Evolutionary conservation across 92 coral and sea anemone species (phyloP), one percentile per base, ranked within the genome.

Genomic region (Epizoanthus rinbou): DNA sequence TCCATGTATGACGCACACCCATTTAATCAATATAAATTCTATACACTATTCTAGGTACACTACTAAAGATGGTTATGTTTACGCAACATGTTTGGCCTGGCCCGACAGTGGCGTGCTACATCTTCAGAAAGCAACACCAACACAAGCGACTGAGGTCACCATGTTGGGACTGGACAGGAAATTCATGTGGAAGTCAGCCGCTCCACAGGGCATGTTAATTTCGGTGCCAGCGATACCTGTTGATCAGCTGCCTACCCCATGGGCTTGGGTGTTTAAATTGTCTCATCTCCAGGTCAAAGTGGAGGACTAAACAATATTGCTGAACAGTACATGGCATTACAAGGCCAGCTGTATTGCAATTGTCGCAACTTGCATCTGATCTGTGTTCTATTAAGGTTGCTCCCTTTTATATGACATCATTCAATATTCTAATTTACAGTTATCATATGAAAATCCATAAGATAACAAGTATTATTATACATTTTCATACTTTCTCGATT

Each of bases 221-320:
- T 70, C 87, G 69, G 68, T 96, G 39, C 99, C 99, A 21, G 71
- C 75, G 5, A 89, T 91, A 23, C 86, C 98, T 67, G 80, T 84
- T 14, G 69, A 91, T 4, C 81, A 86, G 56, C 85, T 96, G 74
- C 99, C 99, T 5, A 87, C 92, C 54, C 72, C 84, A 35, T 96
- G 98, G 98, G 99, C 97, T 1, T 96, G 99, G 99, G 97, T 90
- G 4, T 88, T 96, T 45, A 96, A 94, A 75, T 69, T 96, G 13
- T 37, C 86, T 16, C 53, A 65, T 6, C 83, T 87, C 68, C 56
- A 71, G 68, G 80, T 60, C 11, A 6, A 3, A 10, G 59, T 5
- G 5, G 24, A 70, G 15, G 63, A 24, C 35, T 14, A 67, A 67
- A 33, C 43, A 17, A 16, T 2, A 13, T 33, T 74, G 41, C 64